Evolutionary conservation across 2,888 invertebrate species (phyloP), one percentile per base, ranked within the genome.

Genomic region (Dioctria linearis): DNA sequence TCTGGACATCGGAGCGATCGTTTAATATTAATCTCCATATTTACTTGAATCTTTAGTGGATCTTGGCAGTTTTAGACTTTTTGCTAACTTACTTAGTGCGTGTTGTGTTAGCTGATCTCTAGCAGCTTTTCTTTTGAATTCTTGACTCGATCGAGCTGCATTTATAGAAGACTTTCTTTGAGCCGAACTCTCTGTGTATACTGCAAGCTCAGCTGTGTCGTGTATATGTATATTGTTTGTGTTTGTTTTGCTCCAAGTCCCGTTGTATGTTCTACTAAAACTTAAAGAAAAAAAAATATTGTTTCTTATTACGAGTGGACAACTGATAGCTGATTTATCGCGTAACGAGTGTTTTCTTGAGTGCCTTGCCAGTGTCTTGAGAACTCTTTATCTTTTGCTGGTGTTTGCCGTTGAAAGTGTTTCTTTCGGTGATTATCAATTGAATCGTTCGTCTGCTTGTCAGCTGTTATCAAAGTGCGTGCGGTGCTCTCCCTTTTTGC

Each of bases 181-280:
- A 54, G 42, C n/a, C n/a, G 37, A 25, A 25, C 25, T 25, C 25
- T 25, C 2, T 25, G 25, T 25, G 25, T 25, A 25, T 25, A 25
- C 25, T 9, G 8, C 54, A 8, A 54, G 69, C 69, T 73, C 73
- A 5, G 2, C 54, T 13, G 37, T 59, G 51, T 73, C 57, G 25
- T 54, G 43, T n/a, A n/a, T n/a, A n/a, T n/a, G n/a, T n/a, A n/a
- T n/a, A n/a, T n/a, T n/a, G n/a, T 54, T 57, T 73, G 39, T 73
- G 59, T 42, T 73, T 73, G 42, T 73, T 73, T 73, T 73, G 43
- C 59, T 40, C 59, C 73, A 59, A 73, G 73, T 73, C 54, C 73
- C 73, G 73, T 73, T 73, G 11, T 39, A 40, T 73, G 73, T 59
- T 73, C 73, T 59, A 73, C 73, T 73, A 59, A 73, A 43, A 67